Evolutionary conservation across 2,888 invertebrate species (phyloP).

Genomic region (Netelia virgata): DNA sequence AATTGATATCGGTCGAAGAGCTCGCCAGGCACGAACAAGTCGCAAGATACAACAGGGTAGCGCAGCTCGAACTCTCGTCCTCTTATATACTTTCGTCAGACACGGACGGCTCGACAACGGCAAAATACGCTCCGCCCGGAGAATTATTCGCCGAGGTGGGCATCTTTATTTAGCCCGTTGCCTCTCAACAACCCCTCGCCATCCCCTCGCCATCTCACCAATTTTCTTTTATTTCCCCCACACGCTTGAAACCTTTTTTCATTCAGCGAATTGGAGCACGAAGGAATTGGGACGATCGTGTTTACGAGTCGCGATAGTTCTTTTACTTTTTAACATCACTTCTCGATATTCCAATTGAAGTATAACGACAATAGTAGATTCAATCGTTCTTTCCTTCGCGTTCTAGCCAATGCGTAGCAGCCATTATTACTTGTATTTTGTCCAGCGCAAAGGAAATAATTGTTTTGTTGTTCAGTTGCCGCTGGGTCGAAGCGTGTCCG

Average conservation of each 20-base stretch:
- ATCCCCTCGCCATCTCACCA: background rate
- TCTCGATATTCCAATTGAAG: background rate
- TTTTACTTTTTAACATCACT: no score
- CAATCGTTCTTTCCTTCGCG: background rate
- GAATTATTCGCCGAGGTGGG: slow-evolving; percentile 90
- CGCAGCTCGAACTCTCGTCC: slow-evolving; percentile 88
- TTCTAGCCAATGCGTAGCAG: background rate
- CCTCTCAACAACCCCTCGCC: slow-evolving; percentile 6
- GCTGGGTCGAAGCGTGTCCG: slow-evolving; percentile 91
- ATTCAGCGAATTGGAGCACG: no score
- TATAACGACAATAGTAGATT: background rate
- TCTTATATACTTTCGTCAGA: slow-evolving; percentile 90
- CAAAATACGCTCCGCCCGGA: slow-evolving; percentile 91
- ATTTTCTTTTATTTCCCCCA: slow-evolving; percentile 13
- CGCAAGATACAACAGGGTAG: slow-evolving; percentile 89
- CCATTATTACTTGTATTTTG: background rate
- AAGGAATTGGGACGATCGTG: no score
- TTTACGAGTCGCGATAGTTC: no score
- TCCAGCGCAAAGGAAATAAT: background rate
- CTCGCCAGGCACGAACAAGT: slow-evolving; percentile 90
- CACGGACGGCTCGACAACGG: slow-evolving; percentile 89
- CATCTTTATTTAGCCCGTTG: background rate
- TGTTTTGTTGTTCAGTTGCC: slow-evolving; percentile 84
- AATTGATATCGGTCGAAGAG: slow-evolving; percentile 91
- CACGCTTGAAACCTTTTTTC: background rate